Conservation (phyloP, 2,113 vertebrate species). For the Physeter macrocephalus region DNA sequence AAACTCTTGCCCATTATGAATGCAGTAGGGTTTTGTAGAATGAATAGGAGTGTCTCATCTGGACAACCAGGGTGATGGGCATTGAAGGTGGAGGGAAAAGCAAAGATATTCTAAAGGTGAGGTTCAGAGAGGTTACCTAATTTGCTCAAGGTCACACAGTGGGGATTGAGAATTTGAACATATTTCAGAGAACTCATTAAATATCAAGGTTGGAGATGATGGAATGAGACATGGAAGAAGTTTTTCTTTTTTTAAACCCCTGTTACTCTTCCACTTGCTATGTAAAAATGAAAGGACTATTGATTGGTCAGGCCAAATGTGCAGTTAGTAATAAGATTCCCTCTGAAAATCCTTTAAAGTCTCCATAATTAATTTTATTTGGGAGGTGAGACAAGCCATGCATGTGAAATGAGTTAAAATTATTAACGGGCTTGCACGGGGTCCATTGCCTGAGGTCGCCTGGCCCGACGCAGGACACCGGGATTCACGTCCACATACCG, state of each 20-base stretch:
- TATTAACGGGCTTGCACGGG: not conserved
- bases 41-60: not conserved
- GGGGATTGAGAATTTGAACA: not conserved
- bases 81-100: not conserved
- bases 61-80: too few species aligned
- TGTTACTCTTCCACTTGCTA: slow-evolving; percentile 13
- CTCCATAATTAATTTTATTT: slow-evolving; percentile 72
- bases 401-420: slow-evolving; percentile 50
- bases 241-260: not conserved
- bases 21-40: not conserved
- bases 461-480: fast-evolving
- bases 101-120: not conserved
- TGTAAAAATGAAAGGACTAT: slow-evolving; percentile 67
- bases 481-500: fast-evolving
- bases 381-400: slow-evolving; percentile 40
- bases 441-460: not conserved
- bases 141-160: not conserved
- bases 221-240: slow-evolving; percentile 26
- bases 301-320: slow-evolving; percentile 43
- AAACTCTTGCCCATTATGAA: not conserved
- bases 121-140: not conserved
- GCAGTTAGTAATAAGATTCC: slow-evolving; percentile 68
- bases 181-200: not conserved
- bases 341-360: slow-evolving; percentile 69
- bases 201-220: not conserved